phyloP scores from a whole-genome alignment of 2,888 invertebrate species.

The Ornithoptera priamus region DNA sequence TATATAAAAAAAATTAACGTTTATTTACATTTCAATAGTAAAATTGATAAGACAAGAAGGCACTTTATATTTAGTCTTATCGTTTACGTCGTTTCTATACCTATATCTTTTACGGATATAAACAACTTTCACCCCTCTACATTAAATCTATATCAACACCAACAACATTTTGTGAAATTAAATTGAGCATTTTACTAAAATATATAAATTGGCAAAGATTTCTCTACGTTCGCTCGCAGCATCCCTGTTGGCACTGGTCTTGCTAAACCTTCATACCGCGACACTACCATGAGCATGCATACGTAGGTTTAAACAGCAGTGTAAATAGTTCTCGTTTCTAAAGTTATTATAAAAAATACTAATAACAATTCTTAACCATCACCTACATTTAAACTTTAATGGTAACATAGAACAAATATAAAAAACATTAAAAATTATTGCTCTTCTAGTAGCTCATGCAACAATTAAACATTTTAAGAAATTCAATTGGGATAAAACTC shows the following conservation, averaged over 20 bases:
- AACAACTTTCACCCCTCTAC: constrained; percentile 61
- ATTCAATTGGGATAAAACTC: not conserved
- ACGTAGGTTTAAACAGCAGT: constrained; percentile 1
- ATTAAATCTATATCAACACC: constrained; percentile 46
- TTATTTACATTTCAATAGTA: constrained; percentile 76
- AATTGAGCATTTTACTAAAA: constrained; percentile 65
- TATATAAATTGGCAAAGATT: constrained; percentile 22
- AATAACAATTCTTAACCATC: constrained; percentile 34
- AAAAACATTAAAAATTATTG: constrained; percentile 13
- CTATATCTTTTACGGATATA: constrained; percentile 37
- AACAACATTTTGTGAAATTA: constrained; percentile 54
- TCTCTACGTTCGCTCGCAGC: not conserved
- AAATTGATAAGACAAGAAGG: constrained; percentile 70
- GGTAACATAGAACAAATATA: constrained; percentile 34
- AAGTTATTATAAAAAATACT: constrained; percentile 8
- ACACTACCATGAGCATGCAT: constrained; percentile 8
- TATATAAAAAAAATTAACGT: constrained; percentile 69
- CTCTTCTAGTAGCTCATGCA: not conserved
- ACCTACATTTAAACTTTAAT: constrained; percentile 36
- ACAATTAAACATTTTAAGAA: not conserved
- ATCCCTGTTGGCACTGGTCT: not conserved
- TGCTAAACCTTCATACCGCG: not conserved
- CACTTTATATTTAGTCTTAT: constrained; percentile 49
- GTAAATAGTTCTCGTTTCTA: not conserved
- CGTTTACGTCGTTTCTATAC: constrained; percentile 25